phyloP scores from a whole-genome alignment of 2,113 vertebrate species.

The Xiphorhynchus elegans region DNA sequence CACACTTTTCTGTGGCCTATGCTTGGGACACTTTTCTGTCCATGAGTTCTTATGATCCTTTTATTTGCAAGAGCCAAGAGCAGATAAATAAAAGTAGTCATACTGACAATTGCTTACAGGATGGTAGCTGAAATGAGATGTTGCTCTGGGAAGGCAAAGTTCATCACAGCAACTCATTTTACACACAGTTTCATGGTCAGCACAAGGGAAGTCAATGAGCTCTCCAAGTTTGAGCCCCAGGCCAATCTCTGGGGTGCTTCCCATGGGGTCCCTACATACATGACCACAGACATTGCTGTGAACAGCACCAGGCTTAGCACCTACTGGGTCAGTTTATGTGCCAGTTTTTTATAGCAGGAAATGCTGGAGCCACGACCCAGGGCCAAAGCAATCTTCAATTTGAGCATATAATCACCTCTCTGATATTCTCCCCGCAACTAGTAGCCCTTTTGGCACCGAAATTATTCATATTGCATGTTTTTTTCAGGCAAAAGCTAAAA shows the following conservation, averaged over 20 bases:
- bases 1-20: not conserved
- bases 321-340: not conserved
- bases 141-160: not conserved
- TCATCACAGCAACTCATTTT: not conserved
- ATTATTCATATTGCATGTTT: not conserved
- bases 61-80: not conserved
- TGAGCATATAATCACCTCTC: not conserved
- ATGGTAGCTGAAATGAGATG: not conserved
- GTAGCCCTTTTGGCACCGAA: not conserved
- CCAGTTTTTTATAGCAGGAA: not conserved
- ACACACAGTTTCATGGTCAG: not conserved
- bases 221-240: not conserved
- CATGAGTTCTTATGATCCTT: not conserved
- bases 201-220: not conserved
- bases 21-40: not conserved
- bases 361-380: not conserved
- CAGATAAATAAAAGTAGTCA: not conserved
- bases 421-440: not conserved
- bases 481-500: not conserved
- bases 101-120: not conserved
- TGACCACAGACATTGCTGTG: not conserved
- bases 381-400: not conserved
- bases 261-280: accelerated
- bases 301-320: not conserved
- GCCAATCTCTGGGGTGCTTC: not conserved